These are phyloP conservation scores for Stichodactyla helianthus DNA, from an alignment of 64 coral and sea anemone species.

Conservation along the genomic window DNA sequence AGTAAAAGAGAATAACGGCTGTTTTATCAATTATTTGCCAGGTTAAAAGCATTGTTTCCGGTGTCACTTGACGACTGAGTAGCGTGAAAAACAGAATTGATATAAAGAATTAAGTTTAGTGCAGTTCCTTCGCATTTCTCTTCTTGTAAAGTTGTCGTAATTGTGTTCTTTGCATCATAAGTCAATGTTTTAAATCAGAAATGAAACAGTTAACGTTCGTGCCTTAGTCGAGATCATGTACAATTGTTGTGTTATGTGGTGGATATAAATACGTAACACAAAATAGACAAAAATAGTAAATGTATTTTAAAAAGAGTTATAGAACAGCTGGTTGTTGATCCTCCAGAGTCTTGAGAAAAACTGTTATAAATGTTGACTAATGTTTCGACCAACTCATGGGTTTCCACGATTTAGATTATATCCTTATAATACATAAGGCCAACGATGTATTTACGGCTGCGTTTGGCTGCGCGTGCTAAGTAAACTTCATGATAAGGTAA, in stretches of 20 bases:
- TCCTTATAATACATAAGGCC: neutral
- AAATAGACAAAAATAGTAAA: too few species aligned
- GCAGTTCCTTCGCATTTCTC: neutral
- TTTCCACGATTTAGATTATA: neutral
- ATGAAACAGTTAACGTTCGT: neutral
- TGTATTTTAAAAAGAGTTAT: too few species aligned
- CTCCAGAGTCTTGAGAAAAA: too few species aligned
- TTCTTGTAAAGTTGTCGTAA: neutral
- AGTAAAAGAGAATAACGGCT: neutral
- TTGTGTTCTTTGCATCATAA: neutral
- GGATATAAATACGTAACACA: too few species aligned
- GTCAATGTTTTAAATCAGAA: neutral
- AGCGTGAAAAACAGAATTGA: constrained; percentile 5
- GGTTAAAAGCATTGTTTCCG: constrained; percentile 5
- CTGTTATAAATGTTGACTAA: too few species aligned
- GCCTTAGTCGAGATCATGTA: neutral
- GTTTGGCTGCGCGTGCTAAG: too few species aligned
- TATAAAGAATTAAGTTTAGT: neutral
- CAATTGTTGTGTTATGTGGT: neutral
- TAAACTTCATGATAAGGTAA: constrained; percentile 14
- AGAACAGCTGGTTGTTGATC: too few species aligned
- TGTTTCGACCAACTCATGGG: too few species aligned
- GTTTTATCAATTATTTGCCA: neutral
- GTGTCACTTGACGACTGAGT: neutral
- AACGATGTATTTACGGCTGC: neutral